Base-by-base conservation (phyloP, 2,113 vertebrate genomes). In the Poeciliopsis turrubarensis region DNA sequence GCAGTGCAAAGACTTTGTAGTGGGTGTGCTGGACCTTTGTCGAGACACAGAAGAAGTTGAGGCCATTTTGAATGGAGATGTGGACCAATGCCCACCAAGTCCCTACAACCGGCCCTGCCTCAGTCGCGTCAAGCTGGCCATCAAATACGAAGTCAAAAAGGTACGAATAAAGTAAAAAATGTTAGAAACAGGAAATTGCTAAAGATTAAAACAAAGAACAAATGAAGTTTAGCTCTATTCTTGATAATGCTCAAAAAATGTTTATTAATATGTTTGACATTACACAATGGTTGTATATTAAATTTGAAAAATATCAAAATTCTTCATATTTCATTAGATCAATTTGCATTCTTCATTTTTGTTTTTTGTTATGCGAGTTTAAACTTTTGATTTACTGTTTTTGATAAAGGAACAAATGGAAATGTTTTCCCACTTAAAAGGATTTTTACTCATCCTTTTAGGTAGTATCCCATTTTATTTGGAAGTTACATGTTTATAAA, bases 1-100 rank as follows among this genome's bases (percentile, higher is more conserved):
- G 97, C 98, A 99, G 94, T 99, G 98, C 92, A 99, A 99, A 92
- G 98, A 99, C 87, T 99, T 99, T 90, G 96, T 98, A 0, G 98
- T 99, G 82, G 98, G 98, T 0, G 96, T 99, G 84, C 86, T 99
- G 94, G 98, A 99, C 92, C 96, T 99, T 66, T 99, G 98, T 92
- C 96, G 98, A 79, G 94, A 99, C 93, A 99, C 97, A 0, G 97
- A 98, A 91, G 98, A 99, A 80, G 98, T 99, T 74, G 98, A 99
- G 84, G 98, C 98, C 0, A 99, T 99, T 85, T 90, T 99, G 80
- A 99, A 99, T 0, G 98, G 98, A 5, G 97, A 98, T 1, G 95
- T 98, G 76, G 97, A 97, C 88, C 93, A 95, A 72, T 94, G 95
- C 67, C 79, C 96, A 31, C 96, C 93, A 34, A 92, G 95, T 0